phyloP scores from a whole-genome alignment of 2,797 vertebrate genomes.

The Decapterus maruadsi region DNA sequence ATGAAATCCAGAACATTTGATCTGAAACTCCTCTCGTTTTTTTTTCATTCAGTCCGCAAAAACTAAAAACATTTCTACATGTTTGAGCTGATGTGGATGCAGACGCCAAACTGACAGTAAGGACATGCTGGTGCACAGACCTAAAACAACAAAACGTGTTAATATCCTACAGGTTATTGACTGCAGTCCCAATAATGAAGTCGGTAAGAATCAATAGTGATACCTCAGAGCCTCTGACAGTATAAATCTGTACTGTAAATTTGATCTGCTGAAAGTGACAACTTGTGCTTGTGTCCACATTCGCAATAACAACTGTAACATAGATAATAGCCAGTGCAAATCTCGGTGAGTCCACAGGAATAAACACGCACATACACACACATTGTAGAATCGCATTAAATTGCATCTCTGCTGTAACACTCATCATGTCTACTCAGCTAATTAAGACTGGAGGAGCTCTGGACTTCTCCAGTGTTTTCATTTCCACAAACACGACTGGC shows the following conservation, averaged over 20 bases:
- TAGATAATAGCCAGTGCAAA: slow-evolving; percentile 23
- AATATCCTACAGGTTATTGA: slow-evolving; percentile 13
- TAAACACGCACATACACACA: slow-evolving; percentile 36
- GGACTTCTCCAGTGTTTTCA: slow-evolving; percentile 42
- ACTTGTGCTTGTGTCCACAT: slow-evolving; percentile 1
- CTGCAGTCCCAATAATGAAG: slow-evolving; percentile 21
- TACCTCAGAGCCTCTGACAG: slow-evolving; percentile 35
- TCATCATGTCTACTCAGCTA: slow-evolving; percentile 58
- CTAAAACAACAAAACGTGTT: slow-evolving; percentile 14
- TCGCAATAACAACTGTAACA: slow-evolving; percentile 10
- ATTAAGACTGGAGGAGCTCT: slow-evolving; percentile 56
- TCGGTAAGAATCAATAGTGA: slow-evolving; percentile 47
- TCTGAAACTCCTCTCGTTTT: neutral
- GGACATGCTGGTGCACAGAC: neutral
- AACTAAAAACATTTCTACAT: neutral
- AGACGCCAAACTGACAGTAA: neutral
- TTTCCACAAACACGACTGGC: slow-evolving; percentile 37
- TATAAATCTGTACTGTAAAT: slow-evolving; percentile 24
- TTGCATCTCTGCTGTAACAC: slow-evolving; percentile 44
- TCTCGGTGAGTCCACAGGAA: neutral
- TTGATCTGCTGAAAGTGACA: slow-evolving; percentile 1
- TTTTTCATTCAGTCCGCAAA: neutral
- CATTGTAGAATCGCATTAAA: slow-evolving; percentile 45
- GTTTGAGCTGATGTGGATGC: neutral
- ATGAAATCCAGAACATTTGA: neutral